Evolutionary conservation across 2,888 invertebrate genomes (phyloP), one percentile per base, ranked within the genome.

Genomic region (Corbicula japonica): DNA sequence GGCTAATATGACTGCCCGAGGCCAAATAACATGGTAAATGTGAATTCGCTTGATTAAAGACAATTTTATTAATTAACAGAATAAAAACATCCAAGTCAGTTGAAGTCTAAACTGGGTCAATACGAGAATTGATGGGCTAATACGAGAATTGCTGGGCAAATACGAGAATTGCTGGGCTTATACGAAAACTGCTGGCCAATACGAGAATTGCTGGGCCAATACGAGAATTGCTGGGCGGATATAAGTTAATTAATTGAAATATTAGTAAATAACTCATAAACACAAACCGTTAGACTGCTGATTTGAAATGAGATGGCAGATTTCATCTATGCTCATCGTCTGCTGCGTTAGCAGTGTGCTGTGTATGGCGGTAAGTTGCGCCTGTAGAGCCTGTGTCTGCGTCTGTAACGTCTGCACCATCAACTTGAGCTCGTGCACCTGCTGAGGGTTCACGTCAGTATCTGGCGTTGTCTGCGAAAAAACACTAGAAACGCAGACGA

Each of bases 281-380:
- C 50, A 26, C 26, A 50, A 21, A 21, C 26, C 26, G 50, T 1
- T 26, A 8, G 18, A 26, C n/a, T 12, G 15, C 26, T n/a, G 50
- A 21, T 6, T 26, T 6, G 23, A 44, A n/a, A 80, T 65, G 2
- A 56, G 60, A 32, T 74, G 50, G 41, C 80, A 80, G 21, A 76
- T 65, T 18, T 76, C 65, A n/a, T 60, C 65, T 23, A 76, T 69
- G 44, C 73, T 77, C 77, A 81, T 62, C 5, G 75, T 77, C 72
- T 77, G 75, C 30, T 77, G 77, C 8, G 62, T 75, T 15, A 75
- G 44, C n/a, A 77, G 32, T 0, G 77, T 75, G 41, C 46, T 77
- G 52, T 81, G 81, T 26, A 81, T 75, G 38, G 71, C 71, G 3
- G 75, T 30, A 63, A 81, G 70, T 35, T 75, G 77, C 21, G 71